Evolutionary conservation across 2,797 vertebrate genomes (phyloP).

Genomic region (Todus mexicanus): DNA sequence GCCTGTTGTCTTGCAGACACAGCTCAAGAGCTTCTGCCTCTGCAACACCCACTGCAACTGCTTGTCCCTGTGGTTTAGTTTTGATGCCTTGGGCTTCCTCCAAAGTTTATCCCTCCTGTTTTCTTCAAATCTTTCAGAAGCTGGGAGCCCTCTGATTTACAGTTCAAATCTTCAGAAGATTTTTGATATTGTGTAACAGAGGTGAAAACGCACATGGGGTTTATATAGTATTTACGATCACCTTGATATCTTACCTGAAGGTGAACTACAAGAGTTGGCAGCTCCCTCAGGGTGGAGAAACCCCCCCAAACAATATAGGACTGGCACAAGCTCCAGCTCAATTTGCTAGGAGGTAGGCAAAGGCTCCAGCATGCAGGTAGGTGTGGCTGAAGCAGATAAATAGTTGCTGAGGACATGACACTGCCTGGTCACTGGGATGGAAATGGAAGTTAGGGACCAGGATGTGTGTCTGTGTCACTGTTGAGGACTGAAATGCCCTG

Average conservation of each 20-base stretch:
- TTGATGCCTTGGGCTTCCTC: background rate
- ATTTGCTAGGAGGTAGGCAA: background rate
- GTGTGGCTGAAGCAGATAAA: background rate
- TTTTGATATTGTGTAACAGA: background rate
- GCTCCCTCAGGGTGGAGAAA: background rate
- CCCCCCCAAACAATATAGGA: no score
- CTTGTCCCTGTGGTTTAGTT: background rate
- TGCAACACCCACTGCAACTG: background rate
- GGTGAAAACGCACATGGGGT: background rate
- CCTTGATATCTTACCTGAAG: background rate
- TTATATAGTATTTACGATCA: background rate
- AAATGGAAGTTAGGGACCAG: background rate
- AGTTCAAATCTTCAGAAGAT: background rate
- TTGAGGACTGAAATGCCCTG: background rate
- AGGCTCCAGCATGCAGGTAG: background rate
- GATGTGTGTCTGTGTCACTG: background rate
- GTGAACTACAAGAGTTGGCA: background rate
- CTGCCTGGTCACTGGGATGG: background rate
- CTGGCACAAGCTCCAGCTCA: background rate
- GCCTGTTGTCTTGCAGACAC: background rate
- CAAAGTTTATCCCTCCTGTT: background rate
- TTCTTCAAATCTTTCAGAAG: background rate
- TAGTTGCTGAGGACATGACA: background rate
- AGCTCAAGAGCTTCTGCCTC: background rate
- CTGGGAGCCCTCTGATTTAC: background rate